Evolutionary conservation across 2,113 vertebrate genomes (phyloP).

Genomic region (Anoura caudifer): DNA sequence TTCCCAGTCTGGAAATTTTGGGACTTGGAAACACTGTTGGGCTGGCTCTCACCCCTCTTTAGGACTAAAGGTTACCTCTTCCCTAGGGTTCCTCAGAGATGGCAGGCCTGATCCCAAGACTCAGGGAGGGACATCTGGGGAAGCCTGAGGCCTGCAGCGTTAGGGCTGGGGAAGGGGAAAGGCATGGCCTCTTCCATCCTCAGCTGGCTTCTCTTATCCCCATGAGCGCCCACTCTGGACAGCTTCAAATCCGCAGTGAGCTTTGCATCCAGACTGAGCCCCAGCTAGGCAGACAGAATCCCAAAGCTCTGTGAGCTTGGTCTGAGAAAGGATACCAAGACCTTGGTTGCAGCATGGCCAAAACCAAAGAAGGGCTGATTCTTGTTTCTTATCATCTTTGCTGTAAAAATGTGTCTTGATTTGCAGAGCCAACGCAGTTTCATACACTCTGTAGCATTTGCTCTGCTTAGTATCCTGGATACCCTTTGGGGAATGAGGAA

Average conservation of each 20-base stretch:
- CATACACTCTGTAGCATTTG: background rate
- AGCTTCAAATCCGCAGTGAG: background rate
- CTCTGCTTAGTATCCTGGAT: background rate
- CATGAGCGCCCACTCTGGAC: background rate
- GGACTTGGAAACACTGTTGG: background rate
- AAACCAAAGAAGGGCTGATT: background rate
- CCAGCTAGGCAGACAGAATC: background rate
- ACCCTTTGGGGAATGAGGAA: background rate
- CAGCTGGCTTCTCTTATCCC: background rate
- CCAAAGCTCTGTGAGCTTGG: background rate
- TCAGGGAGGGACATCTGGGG: background rate
- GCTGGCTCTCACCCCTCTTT: background rate
- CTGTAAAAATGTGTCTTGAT: background rate
- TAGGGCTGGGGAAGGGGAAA: background rate
- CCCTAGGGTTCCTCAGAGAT: background rate
- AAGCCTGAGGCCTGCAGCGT: background rate
- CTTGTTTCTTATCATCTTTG: background rate
- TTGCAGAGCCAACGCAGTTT: background rate
- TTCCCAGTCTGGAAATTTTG: background rate
- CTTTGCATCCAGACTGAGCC: background rate
- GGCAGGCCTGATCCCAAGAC: background rate
- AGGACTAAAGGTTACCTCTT: background rate
- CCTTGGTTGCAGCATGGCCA: background rate
- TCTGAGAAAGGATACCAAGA: background rate
- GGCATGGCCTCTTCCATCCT: background rate